Conservation (phyloP, 2,797 vertebrate species). For the Sebastes hubbsi region DNA sequence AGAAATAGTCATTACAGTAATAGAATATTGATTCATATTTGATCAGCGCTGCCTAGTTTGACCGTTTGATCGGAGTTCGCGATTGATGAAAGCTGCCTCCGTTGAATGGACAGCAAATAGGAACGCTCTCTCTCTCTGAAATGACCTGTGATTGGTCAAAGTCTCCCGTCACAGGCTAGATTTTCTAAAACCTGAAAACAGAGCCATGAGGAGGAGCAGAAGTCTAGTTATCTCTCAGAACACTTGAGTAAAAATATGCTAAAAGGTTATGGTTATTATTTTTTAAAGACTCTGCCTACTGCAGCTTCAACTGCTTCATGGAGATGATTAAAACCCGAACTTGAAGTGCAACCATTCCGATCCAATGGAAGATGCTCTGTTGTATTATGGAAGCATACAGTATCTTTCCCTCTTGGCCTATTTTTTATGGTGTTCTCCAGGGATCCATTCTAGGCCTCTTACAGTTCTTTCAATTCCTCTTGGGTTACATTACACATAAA, state of each 20-base stretch:
- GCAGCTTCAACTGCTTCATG: not conserved
- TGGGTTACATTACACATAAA: not conserved
- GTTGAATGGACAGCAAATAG: no score
- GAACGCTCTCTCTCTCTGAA: no score
- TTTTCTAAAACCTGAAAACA: no score
- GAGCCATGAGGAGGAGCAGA: not conserved
- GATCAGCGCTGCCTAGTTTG: no score
- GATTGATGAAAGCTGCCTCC: no score
- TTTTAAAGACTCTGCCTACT: not conserved
- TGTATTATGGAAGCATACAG: not conserved
- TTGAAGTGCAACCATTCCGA: not conserved
- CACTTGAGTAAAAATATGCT: not conserved
- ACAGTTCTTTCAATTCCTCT: not conserved
- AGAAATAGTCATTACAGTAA: no score
- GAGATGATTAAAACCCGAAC: not conserved
- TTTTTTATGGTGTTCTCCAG: not conserved
- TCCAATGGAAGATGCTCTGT: not conserved
- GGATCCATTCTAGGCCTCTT: not conserved
- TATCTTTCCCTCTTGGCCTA: not conserved
- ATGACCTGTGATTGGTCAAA: no score
- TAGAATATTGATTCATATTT: no score
- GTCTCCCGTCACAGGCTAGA: no score
- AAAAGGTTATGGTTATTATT: not conserved
- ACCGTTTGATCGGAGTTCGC: no score
- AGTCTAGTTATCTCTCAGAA: not conserved